These are phyloP conservation scores for Hermetia illucens DNA, from an alignment of 1,140 invertebrate genomes.

Conservation along the genomic window DNA sequence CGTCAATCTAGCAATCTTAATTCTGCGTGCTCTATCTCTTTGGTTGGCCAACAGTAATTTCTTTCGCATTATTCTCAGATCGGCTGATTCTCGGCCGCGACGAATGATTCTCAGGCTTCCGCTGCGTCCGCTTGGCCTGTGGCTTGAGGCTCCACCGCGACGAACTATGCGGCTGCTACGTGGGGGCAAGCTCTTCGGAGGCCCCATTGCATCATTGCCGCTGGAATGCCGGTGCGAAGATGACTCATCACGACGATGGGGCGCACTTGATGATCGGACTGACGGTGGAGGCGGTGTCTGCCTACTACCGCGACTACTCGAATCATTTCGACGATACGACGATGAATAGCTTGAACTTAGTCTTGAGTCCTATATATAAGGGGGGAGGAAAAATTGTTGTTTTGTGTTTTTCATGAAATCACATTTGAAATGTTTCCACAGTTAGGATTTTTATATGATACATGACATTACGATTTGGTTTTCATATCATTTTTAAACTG, in stretches of 20 bases:
- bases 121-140: slow-evolving; percentile 14
- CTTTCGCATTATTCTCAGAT: slow-evolving; percentile 26
- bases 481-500: too few relatives aligned
- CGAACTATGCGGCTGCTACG: slow-evolving; percentile 20
- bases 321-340: neutral
- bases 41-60: slow-evolving; percentile 26
- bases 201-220: slow-evolving; percentile 17
- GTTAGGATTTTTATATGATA: too few relatives aligned
- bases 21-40: slow-evolving; percentile 24
- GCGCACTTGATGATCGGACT: neutral
- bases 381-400: neutral
- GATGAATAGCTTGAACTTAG: neutral
- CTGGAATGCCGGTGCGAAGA: neutral
- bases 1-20: slow-evolving; percentile 28
- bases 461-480: too few relatives aligned
- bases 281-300: neutral
- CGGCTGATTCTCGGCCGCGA: slow-evolving; percentile 12
- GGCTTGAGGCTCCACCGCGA: neutral
- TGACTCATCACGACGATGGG: neutral
- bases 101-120: slow-evolving; percentile 17
- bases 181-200: slow-evolving; percentile 22
- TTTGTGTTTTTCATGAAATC: too few relatives aligned
- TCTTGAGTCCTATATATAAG: neutral
- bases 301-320: neutral
- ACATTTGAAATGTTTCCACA: too few relatives aligned